A percentile compares a stretch with the other conserved stretches of the same genome.
Conservation (phyloP, 2,797 vertebrate species). For the Pseudotriccus pelzelni region DNA sequence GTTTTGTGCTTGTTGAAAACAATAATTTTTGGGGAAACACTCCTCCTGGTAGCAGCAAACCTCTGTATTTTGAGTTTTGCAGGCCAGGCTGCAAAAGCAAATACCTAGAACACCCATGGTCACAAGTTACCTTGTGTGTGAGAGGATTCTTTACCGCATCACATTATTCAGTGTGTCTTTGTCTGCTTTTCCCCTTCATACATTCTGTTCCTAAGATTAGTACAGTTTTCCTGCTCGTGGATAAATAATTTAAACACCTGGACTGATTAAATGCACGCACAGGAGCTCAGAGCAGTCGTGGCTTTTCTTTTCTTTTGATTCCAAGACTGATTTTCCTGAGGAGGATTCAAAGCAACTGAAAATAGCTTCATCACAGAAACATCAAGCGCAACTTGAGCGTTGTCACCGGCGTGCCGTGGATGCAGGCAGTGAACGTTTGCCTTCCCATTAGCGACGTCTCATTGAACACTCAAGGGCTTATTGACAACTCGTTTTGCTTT, state of each 20-base stretch:
- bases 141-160: not conserved
- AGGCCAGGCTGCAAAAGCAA: not conserved
- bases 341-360: constrained; percentile 14
- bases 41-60: not conserved
- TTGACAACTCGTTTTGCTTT: constrained; percentile 16
- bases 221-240: not conserved
- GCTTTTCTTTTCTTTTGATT: not conserved
- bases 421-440: not conserved
- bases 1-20: not conserved
- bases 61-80: not conserved
- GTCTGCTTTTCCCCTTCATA: not conserved
- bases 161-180: not conserved
- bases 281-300: not conserved
- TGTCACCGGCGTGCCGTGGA: not conserved
- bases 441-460: not conserved
- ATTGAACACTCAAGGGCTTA: not conserved
- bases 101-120: not conserved
- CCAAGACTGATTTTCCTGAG: not conserved
- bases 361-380: constrained; percentile 16
- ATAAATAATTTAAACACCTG: constrained; percentile 60
- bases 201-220: not conserved
- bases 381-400: not conserved
- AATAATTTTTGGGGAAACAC: not conserved
- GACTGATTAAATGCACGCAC: constrained; percentile 5
- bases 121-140: not conserved